A percentile compares a stretch with the other conserved stretches of the same genome.
phyloP scores from a whole-genome alignment of 2,888 invertebrate species.

The Dascillus cervinus region DNA sequence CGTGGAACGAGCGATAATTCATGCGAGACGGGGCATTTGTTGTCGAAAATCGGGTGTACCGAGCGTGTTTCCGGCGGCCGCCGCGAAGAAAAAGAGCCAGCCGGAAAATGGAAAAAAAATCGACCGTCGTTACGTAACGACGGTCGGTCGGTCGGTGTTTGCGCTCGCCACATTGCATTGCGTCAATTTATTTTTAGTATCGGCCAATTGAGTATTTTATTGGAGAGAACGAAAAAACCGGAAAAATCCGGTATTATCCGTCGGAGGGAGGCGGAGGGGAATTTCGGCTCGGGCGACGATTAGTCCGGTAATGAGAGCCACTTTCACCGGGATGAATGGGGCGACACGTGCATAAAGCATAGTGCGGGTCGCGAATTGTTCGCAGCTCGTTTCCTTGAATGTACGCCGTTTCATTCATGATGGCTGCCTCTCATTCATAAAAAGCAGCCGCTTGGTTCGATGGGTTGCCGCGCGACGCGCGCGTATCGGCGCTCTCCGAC shows the following conservation, averaged over 20 bases:
- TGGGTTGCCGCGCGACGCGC: conserved; percentile 33
- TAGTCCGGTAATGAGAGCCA: conserved; percentile 23
- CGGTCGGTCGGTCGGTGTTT: no score
- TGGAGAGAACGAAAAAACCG: no score
- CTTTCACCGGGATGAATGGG: conserved; percentile 31
- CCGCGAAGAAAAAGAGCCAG: conserved; percentile 1
- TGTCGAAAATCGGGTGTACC: conserved; percentile 20
- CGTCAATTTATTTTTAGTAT: neutral
- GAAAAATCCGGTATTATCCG: neutral
- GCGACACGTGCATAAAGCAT: conserved; percentile 22
- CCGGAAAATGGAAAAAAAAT: no score
- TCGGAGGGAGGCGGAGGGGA: neutral
- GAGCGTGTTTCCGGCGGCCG: conserved; percentile 18
- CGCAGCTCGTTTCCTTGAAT: conserved; percentile 40
- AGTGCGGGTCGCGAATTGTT: conserved; percentile 29
- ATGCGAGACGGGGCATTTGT: conserved; percentile 19
- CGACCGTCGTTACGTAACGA: no score
- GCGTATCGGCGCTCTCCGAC: conserved; percentile 27
- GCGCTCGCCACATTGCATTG: neutral
- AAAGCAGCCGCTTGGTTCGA: conserved; percentile 50
- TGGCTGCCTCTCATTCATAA: conserved; percentile 68
- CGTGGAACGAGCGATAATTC: conserved; percentile 16
- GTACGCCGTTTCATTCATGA: conserved; percentile 59
- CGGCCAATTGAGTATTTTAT: neutral
- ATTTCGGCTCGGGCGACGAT: no score